Percentiles rank a stretch among this genome's conserved stretches.
Conservation (phyloP, 2,113 vertebrate species). For the Cyprinus carpio region DNA sequence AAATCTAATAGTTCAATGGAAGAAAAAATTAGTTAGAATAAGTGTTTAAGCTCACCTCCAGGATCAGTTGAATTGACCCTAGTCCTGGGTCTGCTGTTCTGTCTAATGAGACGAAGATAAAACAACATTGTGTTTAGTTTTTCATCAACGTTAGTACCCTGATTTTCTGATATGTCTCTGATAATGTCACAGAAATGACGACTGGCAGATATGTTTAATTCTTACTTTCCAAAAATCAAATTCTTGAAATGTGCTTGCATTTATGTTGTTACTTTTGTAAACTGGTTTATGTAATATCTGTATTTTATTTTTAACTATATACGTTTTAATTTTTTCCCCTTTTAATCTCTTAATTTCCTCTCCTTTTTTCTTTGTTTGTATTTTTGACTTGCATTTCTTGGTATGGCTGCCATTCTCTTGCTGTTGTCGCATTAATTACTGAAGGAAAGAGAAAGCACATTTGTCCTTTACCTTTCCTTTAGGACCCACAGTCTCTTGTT, state of each 20-base stretch:
- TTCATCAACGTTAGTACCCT: not conserved
- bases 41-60: not conserved
- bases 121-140: not conserved
- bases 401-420: constrained; percentile 29
- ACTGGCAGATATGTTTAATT: not conserved
- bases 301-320: not conserved
- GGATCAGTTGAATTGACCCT: not conserved
- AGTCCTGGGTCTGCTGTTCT: not conserved
- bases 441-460: not conserved
- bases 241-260: not conserved
- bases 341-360: not conserved
- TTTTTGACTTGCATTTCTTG: constrained; percentile 12
- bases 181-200: not conserved
- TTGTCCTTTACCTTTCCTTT: not conserved
- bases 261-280: not conserved
- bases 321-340: not conserved
- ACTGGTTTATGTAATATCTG: constrained; percentile 23
- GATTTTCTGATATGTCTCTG: not conserved
- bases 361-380: not conserved
- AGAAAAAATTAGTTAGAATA: not conserved
- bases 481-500: not conserved
- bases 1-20: too few species aligned
- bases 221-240: not conserved
- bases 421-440: constrained; percentile 1
- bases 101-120: not conserved